Evolutionary conservation across 2,888 invertebrate species (phyloP), one percentile per base, ranked within the genome.

Genomic region (Apeira syringaria): DNA sequence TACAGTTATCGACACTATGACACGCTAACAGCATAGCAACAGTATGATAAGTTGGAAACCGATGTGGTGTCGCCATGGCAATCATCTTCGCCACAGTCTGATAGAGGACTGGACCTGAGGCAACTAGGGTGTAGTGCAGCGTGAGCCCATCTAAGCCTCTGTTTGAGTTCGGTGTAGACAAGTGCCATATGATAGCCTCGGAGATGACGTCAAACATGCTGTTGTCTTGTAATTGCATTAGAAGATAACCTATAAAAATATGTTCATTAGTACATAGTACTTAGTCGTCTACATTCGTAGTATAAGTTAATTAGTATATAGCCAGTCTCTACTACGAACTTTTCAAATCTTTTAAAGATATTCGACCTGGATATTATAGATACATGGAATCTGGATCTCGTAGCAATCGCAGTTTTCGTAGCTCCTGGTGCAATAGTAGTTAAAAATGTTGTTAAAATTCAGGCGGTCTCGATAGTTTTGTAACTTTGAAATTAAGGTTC

Each of bases 241-340:
- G 53, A 1, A 87, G 63, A 41, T 80, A 83, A 1, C 79, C 88
- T 88, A 9, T 10, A 4, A 15, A n/a, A n/a, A n/a, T n/a, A n/a
- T n/a, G n/a, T n/a, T n/a, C n/a, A n/a, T n/a, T n/a, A n/a, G n/a
- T n/a, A n/a, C n/a, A n/a, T n/a, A n/a, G n/a, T n/a, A n/a, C n/a
- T n/a, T n/a, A n/a, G n/a, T n/a, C n/a, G n/a, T n/a, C n/a, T n/a
- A n/a, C n/a, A n/a, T n/a, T n/a, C n/a, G n/a, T n/a, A n/a, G n/a
- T n/a, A n/a, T n/a, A n/a, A n/a, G n/a, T n/a, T n/a, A n/a, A n/a
- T n/a, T n/a, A n/a, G n/a, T n/a, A n/a, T n/a, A n/a, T n/a, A n/a
- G n/a, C n/a, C n/a, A n/a, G n/a, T n/a, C n/a, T n/a, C n/a, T n/a
- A n/a, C n/a, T n/a, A n/a, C n/a, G n/a, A n/a, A n/a, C n/a, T n/a